Conservation (phyloP, 1,140 invertebrate species). For the Platyscapa corneri region DNA sequence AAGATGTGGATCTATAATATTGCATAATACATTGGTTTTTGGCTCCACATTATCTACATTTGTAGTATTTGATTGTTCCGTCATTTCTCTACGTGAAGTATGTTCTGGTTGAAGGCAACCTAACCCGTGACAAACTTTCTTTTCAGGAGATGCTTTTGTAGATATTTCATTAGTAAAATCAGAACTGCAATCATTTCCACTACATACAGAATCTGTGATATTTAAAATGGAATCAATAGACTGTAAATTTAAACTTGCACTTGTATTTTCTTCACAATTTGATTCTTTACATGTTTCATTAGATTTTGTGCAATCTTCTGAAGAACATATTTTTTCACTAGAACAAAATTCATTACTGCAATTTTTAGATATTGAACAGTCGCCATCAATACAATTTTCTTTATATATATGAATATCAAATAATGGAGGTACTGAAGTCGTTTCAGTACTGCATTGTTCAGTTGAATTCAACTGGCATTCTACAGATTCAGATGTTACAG, state of each 20-base stretch:
- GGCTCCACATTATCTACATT: not conserved
- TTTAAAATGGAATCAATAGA: too few relatives aligned
- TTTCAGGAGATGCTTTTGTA: too few relatives aligned
- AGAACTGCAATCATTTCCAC: not conserved
- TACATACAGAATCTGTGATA: not conserved
- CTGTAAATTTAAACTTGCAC: too few relatives aligned
- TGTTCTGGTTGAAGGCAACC: too few relatives aligned
- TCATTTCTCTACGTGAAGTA: not conserved
- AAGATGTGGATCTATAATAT: not conserved
- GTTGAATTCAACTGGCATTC: not conserved
- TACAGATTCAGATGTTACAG: not conserved
- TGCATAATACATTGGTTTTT: not conserved
- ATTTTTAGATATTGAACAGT: slow-evolving; percentile 14
- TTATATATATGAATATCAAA: not conserved
- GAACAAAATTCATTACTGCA: not conserved
- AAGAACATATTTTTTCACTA: not conserved
- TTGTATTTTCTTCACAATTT: not conserved
- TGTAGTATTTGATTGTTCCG: not conserved
- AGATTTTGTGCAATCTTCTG: not conserved
- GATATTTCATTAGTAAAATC: too few relatives aligned
- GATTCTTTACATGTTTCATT: not conserved
- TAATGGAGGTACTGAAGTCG: not conserved
- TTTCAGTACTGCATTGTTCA: slow-evolving; percentile 5
- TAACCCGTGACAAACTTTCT: too few relatives aligned
- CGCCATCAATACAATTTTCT: not conserved